Percentiles rank a stretch among this genome's conserved stretches.
phyloP scores from a whole-genome alignment of 2,113 vertebrate genomes.

The Mus pahari region DNA sequence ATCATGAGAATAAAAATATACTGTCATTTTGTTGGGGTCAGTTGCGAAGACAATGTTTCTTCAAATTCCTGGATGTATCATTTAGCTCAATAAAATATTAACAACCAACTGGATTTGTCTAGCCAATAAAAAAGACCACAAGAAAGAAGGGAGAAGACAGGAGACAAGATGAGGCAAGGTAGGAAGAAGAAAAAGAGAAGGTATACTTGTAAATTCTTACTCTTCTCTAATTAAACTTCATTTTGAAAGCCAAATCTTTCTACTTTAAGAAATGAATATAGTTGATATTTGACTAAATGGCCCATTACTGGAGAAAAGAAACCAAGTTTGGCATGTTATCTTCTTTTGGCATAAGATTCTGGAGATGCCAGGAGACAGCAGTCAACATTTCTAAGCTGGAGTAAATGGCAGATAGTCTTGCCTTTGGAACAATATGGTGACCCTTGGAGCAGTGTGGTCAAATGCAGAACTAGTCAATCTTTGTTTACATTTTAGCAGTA shows the following conservation, averaged over 20 bases:
- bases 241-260: background rate
- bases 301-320: background rate
- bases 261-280: background rate
- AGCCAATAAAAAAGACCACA: background rate
- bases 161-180: background rate
- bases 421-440: background rate
- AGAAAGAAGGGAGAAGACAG: background rate
- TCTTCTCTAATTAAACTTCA: conserved; percentile 24
- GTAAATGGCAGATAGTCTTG: background rate
- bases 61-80: background rate
- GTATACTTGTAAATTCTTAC: background rate
- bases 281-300: background rate
- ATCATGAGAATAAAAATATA: background rate
- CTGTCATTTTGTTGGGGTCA: background rate
- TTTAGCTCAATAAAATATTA: background rate
- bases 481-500: background rate
- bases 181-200: background rate
- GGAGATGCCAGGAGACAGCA: background rate
- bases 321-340: background rate
- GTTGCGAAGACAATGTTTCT: background rate
- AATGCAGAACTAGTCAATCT: conserved; percentile 26
- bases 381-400: conserved; percentile 1
- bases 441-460: background rate
- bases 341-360: background rate
- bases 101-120: background rate